Evolutionary conservation across 2,797 vertebrate species (phyloP).

Genomic region (Emydoidea blandingii): DNA sequence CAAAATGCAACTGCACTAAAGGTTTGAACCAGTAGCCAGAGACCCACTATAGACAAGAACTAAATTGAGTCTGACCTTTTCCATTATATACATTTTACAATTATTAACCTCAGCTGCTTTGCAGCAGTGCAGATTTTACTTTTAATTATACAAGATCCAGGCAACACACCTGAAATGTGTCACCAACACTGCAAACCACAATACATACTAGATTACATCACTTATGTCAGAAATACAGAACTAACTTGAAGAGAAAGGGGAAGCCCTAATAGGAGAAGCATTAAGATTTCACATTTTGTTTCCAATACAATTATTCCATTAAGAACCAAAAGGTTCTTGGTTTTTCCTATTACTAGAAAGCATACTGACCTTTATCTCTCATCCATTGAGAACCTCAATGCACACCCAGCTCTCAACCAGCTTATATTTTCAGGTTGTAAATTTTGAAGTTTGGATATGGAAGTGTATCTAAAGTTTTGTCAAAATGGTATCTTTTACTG

Average conservation of each 20-base stretch:
- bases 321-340: neutral
- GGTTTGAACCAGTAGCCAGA: neutral
- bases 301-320: neutral
- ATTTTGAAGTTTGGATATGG: neutral
- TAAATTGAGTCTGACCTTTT: neutral
- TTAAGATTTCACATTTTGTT: neutral
- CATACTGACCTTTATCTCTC: neutral
- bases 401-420: neutral
- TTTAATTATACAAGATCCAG: rapidly evolving
- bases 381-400: neutral
- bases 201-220: rapidly evolving
- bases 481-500: neutral
- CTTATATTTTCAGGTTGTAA: neutral
- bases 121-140: neutral
- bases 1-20: neutral
- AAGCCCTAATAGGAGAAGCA: neutral
- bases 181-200: rapidly evolving
- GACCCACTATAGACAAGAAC: neutral
- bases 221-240: neutral
- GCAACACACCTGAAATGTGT: rapidly evolving
- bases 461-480: neutral
- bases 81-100: neutral
- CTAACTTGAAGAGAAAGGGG: neutral
- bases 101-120: rapidly evolving
- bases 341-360: neutral